Conservation (phyloP, 2,888 invertebrate species). For the Sesamia inferens region DNA sequence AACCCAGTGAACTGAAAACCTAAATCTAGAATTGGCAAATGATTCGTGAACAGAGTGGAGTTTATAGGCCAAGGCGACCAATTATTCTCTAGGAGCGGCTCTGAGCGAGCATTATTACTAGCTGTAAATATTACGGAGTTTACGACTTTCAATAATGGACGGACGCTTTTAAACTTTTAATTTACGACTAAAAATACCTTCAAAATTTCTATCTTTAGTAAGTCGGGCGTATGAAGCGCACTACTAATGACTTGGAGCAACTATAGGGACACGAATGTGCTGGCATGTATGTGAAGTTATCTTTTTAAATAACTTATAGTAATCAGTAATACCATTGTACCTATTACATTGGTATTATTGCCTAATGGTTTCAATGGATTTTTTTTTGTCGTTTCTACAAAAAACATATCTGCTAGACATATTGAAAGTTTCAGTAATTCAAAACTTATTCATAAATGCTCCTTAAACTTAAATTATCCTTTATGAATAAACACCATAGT, state of each 20-base stretch:
- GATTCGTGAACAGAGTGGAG: constrained; percentile 79
- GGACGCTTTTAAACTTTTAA: constrained; percentile 38
- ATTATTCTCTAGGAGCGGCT: constrained; percentile 76
- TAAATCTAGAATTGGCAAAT: constrained; percentile 89
- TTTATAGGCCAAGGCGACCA: constrained; percentile 88
- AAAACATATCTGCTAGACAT: not conserved
- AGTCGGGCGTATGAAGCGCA: not conserved
- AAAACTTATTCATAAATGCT: too few relatives aligned
- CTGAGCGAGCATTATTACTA: constrained; percentile 66
- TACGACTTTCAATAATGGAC: constrained; percentile 67
- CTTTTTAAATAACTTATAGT: not conserved
- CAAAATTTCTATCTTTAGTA: constrained; percentile 24
- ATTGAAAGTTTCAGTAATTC: not conserved
- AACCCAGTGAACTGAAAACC: constrained; percentile 89
- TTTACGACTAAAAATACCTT: constrained; percentile 45
- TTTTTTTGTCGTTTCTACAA: not conserved
- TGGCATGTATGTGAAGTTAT: not conserved
- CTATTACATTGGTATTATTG: not conserved
- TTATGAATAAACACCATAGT: too few relatives aligned
- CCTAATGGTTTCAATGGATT: not conserved
- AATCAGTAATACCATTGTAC: too few relatives aligned
- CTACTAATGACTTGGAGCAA: constrained; percentile 13
- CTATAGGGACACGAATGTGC: too few relatives aligned
- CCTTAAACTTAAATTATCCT: too few relatives aligned
- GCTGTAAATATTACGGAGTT: constrained; percentile 69